phyloP scores from a whole-genome alignment of 2,888 invertebrate genomes.

The Rhagophthalmus giganteus region DNA sequence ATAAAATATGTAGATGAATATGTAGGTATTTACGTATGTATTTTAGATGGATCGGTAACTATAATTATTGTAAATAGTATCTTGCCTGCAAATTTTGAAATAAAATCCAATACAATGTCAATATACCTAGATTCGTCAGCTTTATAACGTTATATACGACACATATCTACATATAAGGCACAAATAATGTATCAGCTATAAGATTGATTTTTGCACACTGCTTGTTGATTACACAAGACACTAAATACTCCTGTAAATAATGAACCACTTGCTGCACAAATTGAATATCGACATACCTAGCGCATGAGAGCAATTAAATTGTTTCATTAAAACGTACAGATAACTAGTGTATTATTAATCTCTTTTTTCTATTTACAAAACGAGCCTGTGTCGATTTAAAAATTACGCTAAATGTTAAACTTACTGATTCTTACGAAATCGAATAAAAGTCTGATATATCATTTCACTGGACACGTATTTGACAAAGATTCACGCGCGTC shows the following conservation, averaged over 20 bases:
- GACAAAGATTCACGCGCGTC: conserved; percentile 24
- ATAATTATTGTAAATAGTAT: too few relatives aligned
- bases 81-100: background rate
- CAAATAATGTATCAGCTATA: conserved; percentile 1
- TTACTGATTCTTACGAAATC: background rate
- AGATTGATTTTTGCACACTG: conserved; percentile 14
- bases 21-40: too few relatives aligned
- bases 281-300: background rate
- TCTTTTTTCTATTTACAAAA: too few relatives aligned
- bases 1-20: too few relatives aligned
- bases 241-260: conserved; percentile 20
- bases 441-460: background rate
- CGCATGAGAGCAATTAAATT: background rate
- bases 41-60: too few relatives aligned
- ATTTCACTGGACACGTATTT: conserved; percentile 7
- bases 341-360: too few relatives aligned
- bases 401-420: conserved; percentile 3
- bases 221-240: conserved; percentile 15
- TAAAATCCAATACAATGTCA: background rate
- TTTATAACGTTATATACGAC: background rate
- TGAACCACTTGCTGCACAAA: conserved; percentile 29
- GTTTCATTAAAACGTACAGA: too few relatives aligned
- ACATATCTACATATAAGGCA: background rate
- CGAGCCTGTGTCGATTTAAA: background rate
- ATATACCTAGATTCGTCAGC: background rate